phyloP scores from a whole-genome alignment of 2,113 vertebrate species.

The Brachirus orientalis region DNA sequence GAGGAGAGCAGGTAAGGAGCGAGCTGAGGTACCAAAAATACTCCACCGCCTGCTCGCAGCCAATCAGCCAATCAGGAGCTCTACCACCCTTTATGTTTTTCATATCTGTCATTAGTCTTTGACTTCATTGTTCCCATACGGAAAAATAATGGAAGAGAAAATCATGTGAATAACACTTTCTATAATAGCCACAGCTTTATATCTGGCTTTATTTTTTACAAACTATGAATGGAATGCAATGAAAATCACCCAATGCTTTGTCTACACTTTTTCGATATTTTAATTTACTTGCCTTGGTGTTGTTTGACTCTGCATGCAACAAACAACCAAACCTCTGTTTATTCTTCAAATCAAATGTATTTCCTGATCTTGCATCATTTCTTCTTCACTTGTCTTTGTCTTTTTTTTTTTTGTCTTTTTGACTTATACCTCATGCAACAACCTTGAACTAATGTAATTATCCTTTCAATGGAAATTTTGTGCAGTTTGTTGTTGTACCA shows the following conservation, averaged over 20 bases:
- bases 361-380: slow-evolving; percentile 42
- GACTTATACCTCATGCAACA: slow-evolving; percentile 18
- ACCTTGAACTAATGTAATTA: slow-evolving; percentile 13
- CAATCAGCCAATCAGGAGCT: slow-evolving; percentile 71
- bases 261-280: too few species aligned
- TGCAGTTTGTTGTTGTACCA: slow-evolving; percentile 10
- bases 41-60: slow-evolving; percentile 76
- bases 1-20: slow-evolving; percentile 93
- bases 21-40: slow-evolving; percentile 58
- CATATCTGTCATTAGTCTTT: slow-evolving; percentile 47
- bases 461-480: slow-evolving; percentile 17
- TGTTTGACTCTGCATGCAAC: slow-evolving; percentile 47
- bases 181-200: slow-evolving; percentile 5
- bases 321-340: background rate
- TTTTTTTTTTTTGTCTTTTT: too few species aligned
- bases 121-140: slow-evolving; percentile 1
- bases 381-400: background rate
- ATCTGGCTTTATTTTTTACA: slow-evolving; percentile 27
- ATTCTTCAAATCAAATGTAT: background rate
- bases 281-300: slow-evolving; percentile 10
- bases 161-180: slow-evolving; percentile 27
- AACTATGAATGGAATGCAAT: slow-evolving; percentile 17
- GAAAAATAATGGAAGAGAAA: slow-evolving; percentile 6
- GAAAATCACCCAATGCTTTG: slow-evolving; percentile 33
- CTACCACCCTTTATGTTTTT: slow-evolving; percentile 35